phyloP scores from a whole-genome alignment of 1,140 invertebrate species.

The Cotesia vestalis region DNA sequence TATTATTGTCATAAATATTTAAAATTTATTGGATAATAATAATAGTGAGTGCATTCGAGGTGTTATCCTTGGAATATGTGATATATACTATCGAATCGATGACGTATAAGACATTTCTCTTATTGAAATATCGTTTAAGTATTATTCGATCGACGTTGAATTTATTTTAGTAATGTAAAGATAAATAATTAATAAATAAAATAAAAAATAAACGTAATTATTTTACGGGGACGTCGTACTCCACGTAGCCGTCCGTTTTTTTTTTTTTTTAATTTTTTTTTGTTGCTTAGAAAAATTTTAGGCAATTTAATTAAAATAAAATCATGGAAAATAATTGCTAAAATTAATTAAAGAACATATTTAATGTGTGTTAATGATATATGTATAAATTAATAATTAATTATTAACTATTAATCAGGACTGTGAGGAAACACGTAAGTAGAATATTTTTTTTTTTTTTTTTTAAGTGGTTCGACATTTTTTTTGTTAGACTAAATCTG shows the following conservation, averaged over 20 bases:
- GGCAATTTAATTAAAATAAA: background rate
- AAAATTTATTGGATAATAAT: background rate
- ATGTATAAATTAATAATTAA: too few species aligned
- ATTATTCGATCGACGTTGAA: slow-evolving; percentile 35
- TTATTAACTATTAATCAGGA: too few species aligned
- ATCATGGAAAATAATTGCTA: background rate
- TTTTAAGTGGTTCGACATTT: background rate
- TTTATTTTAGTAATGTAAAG: slow-evolving; percentile 30
- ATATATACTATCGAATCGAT: slow-evolving; percentile 34
- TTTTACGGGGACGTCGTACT: background rate
- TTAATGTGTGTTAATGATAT: background rate
- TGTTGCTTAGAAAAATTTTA: slow-evolving; percentile 18
- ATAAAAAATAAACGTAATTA: slow-evolving; percentile 4
- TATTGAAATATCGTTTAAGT: slow-evolving; percentile 32
- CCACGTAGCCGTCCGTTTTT: slow-evolving; percentile 2
- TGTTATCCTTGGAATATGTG: slow-evolving; percentile 35
- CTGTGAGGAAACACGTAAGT: background rate
- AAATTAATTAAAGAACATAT: background rate
- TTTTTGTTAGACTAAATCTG: slow-evolving; percentile 5
- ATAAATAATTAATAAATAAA: background rate
- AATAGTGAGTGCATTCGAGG: slow-evolving; percentile 18
- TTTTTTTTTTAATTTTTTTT: slow-evolving; percentile 15
- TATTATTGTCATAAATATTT: background rate
- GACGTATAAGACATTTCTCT: slow-evolving; percentile 28
- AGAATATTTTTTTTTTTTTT: background rate